A percentile compares a stretch with the other conserved stretches of the same genome.
These are phyloP conservation scores for Erpornis zantholeuca DNA, from an alignment of 2,113 vertebrate genomes.

Conservation along the genomic window DNA sequence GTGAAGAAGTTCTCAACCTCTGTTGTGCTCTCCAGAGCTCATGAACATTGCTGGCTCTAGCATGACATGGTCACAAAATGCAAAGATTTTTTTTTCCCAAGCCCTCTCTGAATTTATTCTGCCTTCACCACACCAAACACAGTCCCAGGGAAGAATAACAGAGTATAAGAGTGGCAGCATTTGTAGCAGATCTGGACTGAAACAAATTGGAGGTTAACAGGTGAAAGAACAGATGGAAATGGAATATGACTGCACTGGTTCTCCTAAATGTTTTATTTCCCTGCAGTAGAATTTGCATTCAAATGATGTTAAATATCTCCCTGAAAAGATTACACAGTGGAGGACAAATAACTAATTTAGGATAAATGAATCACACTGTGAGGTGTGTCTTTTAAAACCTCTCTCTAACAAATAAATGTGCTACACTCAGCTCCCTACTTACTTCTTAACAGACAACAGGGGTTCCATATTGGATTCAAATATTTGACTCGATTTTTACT, in stretches of 20 bases:
- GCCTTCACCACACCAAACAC: not conserved
- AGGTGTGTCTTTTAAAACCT: constrained; percentile 16
- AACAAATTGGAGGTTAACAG: constrained; percentile 13
- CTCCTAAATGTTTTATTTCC: not conserved
- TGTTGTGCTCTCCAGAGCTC: not conserved
- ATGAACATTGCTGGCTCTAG: not conserved
- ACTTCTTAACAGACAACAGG: not conserved
- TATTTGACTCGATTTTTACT: not conserved
- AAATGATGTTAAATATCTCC: not conserved
- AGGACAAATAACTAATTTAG: constrained; percentile 37
- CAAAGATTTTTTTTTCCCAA: not conserved
- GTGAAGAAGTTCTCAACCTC: not conserved
- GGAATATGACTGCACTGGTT: not conserved
- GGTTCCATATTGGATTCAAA: not conserved
- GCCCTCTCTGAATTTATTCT: not conserved
- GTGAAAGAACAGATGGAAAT: constrained; percentile 4
- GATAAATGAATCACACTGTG: not conserved
- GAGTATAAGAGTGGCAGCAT: not conserved
- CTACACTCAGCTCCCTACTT: not conserved
- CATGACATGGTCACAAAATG: not conserved
- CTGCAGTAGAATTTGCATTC: not conserved
- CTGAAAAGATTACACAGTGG: not conserved
- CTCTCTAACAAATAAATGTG: not conserved
- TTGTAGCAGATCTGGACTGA: not conserved
- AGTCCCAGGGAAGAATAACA: not conserved